Evolutionary conservation across 2,797 vertebrate species (phyloP).

Genomic region (Myripristis jacobus): DNA sequence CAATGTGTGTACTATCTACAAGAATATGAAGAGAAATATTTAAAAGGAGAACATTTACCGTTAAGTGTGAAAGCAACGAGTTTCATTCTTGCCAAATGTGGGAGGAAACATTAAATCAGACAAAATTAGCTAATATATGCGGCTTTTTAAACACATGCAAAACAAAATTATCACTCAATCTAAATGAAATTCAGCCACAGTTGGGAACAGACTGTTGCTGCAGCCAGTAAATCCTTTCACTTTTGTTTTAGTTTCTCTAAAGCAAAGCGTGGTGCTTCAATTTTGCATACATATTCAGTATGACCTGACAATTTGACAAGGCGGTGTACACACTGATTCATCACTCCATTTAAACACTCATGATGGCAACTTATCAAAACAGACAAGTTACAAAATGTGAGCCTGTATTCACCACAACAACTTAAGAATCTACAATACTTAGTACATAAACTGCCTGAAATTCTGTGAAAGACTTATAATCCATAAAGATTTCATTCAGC

Average conservation of each 20-base stretch:
- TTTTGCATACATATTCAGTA: neutral
- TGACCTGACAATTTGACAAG: conserved; percentile 4
- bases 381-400: neutral
- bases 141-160: neutral
- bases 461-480: neutral
- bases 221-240: neutral
- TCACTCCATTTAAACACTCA: conserved; percentile 3
- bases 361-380: conserved; percentile 3
- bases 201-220: neutral
- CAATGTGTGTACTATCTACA: neutral
- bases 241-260: neutral
- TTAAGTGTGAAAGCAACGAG: neutral
- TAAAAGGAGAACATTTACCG: neutral
- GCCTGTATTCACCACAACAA: neutral
- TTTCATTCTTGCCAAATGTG: conserved; percentile 8
- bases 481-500: neutral
- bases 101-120: neutral
- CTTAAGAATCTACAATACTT: neutral
- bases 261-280: neutral
- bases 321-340: neutral
- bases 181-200: neutral
- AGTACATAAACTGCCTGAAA: neutral
- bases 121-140: neutral
- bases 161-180: neutral
- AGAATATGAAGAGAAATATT: conserved; percentile 1